Evolutionary conservation across 1,140 invertebrate genomes (phyloP), one percentile per base, ranked within the genome.

Genomic region (Orius insidiosus): DNA sequence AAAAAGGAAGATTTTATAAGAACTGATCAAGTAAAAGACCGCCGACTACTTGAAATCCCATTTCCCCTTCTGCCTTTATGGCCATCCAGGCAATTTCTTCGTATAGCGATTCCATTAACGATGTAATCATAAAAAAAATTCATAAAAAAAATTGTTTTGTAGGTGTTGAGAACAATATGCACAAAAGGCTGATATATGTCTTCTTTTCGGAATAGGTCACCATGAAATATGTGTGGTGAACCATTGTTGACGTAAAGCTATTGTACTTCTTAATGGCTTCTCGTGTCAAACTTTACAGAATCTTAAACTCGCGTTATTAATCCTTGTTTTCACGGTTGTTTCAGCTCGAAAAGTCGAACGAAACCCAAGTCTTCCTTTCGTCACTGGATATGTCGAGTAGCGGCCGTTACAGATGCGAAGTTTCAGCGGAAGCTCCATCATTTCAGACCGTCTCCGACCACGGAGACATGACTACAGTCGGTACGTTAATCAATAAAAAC

Each of bases 351-450:
- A 78, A 78, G 55, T 80, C 79, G 4, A 79, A 77, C 51, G 76
- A 80, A 36, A 73, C 68, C 40, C 73, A 74, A 58, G 78, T 88
- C 40, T 75, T 76, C 31, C 63, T 90, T 48, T 68, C 67, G 50
- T 74, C 78, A 33, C 75, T 88, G 48, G 75, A 78, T 52, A 62
- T 87, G 52, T 72, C 79, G 58, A 80, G 78, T 42, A 76, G 75
- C 19, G 85, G 85, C 31, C 65, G 72, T 15, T 89, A 85, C 66
- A 70, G 80, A 50, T 89, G 85, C 58, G 83, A 87, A 60, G 80
- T 88, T 47, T 85, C 82, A 4, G 84, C 78, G 1, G 85, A 89
- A 62, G 82, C 79, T 30, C 80, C 82, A 8, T 75, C 68, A 44
- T 86, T 86, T 59, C 71, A 76, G 60, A 85, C 80, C 18, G 80